phyloP scores from a whole-genome alignment of 2,113 vertebrate species.

The Carassius gibelio region DNA sequence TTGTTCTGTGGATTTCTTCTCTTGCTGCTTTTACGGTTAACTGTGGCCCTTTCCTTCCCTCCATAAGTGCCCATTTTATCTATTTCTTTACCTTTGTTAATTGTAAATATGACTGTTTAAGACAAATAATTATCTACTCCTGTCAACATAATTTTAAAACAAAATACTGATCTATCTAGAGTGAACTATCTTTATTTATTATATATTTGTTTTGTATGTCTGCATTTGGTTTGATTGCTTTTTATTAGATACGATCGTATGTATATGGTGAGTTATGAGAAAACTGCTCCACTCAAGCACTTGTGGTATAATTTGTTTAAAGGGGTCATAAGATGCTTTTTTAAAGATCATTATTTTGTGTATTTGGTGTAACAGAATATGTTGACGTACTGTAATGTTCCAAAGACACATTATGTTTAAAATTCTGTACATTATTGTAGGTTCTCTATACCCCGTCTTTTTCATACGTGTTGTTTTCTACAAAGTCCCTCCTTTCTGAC shows the following conservation, averaged over 20 bases:
- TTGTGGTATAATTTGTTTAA: neutral
- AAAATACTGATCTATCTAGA: conserved; percentile 9
- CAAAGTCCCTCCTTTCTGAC: no score
- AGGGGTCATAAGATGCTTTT: no score
- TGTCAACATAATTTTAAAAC: conserved; percentile 17
- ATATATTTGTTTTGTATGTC: conserved; percentile 30
- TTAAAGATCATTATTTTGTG: no score
- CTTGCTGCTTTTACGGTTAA: conserved; percentile 78
- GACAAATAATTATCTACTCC: neutral
- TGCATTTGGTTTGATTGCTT: conserved; percentile 67
- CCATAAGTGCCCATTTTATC: conserved; percentile 39
- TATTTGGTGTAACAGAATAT: no score
- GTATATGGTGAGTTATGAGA: neutral
- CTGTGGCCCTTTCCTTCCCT: conserved; percentile 67
- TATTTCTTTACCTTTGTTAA: conserved; percentile 65
- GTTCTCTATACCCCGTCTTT: no score
- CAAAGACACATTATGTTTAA: no score
- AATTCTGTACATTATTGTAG: no score
- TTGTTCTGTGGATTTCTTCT: conserved; percentile 78
- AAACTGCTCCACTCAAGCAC: neutral
- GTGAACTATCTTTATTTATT: conserved; percentile 13
- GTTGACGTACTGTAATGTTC: no score
- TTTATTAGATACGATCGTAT: conserved; percentile 10
- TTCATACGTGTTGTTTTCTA: no score
- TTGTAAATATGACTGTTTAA: conserved; percentile 47